Conservation (phyloP, 2,797 vertebrate species). For the Urosaurus nigricauda region DNA sequence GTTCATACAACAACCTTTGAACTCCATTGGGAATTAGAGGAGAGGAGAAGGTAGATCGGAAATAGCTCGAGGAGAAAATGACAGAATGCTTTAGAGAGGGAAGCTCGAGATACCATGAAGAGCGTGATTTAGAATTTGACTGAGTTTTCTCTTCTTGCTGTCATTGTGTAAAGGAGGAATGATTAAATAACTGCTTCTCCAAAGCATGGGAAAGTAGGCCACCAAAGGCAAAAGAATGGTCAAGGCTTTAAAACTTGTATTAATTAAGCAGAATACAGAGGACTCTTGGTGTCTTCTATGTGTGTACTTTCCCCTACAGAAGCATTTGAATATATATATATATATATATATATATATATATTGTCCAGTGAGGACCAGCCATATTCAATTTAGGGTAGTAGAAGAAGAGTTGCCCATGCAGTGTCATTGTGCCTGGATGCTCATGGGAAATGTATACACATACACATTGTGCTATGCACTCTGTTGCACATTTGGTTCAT, state of each 20-base stretch:
- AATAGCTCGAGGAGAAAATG: constrained; percentile 4
- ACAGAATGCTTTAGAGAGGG: not conserved
- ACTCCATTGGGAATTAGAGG: not conserved
- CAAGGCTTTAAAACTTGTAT: not conserved
- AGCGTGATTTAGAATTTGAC: not conserved
- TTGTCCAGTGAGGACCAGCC: too few species aligned
- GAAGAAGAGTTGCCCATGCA: too few species aligned
- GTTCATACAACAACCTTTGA: not conserved
- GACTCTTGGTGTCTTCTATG: too few species aligned
- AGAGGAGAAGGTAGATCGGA: not conserved
- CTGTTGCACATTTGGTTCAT: too few species aligned
- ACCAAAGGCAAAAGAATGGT: not conserved
- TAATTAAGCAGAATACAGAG: not conserved
- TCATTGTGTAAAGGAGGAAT: not conserved
- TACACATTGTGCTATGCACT: too few species aligned
- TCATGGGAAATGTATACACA: too few species aligned
- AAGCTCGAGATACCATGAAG: not conserved
- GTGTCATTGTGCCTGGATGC: too few species aligned
- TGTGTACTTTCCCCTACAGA: too few species aligned
- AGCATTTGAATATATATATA: too few species aligned
- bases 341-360: too few species aligned
- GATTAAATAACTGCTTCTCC: not conserved
- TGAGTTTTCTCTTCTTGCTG: not conserved
- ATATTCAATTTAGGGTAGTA: too few species aligned
- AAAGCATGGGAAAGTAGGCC: not conserved